Evolutionary conservation across 1,140 invertebrate genomes (phyloP).

Genomic region (Magallana angulata): DNA sequence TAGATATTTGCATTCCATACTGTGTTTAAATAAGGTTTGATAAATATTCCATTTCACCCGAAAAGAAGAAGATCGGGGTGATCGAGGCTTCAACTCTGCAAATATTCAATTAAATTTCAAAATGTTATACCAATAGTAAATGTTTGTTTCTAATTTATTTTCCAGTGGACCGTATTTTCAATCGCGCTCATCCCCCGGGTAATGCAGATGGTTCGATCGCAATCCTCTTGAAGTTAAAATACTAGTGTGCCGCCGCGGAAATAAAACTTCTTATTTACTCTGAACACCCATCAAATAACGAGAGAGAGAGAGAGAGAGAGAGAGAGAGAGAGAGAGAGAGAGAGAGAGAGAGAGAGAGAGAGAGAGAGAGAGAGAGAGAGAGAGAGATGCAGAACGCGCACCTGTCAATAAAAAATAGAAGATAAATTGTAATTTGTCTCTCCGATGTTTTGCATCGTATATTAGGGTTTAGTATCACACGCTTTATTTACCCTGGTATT

Average conservation of each 20-base stretch:
- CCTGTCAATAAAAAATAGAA: slow-evolving; percentile 33
- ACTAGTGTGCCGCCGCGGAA: neutral
- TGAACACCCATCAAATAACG: neutral
- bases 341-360: slow-evolving; percentile 19
- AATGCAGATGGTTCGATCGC: neutral
- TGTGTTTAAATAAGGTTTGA: neutral
- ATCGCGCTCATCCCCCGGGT: neutral
- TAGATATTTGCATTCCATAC: slow-evolving; percentile 1
- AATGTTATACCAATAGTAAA: neutral
- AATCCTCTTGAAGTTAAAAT: neutral
- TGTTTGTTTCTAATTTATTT: slow-evolving; percentile 35
- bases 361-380: neutral
- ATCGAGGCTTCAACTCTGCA: neutral
- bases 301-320: slow-evolving; percentile 22
- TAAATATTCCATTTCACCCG: slow-evolving; percentile 18
- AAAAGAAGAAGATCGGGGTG: neutral
- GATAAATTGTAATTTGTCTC: slow-evolving; percentile 20
- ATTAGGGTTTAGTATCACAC: slow-evolving; percentile 21
- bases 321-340: neutral
- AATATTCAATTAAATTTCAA: slow-evolving; percentile 28
- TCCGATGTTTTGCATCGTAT: slow-evolving; percentile 8
- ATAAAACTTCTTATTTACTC: neutral
- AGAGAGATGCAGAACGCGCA: neutral
- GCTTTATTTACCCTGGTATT: slow-evolving; percentile 29
- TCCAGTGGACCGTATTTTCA: neutral